Evolutionary conservation across 2,797 vertebrate species (phyloP).

Genomic region (Todus mexicanus): DNA sequence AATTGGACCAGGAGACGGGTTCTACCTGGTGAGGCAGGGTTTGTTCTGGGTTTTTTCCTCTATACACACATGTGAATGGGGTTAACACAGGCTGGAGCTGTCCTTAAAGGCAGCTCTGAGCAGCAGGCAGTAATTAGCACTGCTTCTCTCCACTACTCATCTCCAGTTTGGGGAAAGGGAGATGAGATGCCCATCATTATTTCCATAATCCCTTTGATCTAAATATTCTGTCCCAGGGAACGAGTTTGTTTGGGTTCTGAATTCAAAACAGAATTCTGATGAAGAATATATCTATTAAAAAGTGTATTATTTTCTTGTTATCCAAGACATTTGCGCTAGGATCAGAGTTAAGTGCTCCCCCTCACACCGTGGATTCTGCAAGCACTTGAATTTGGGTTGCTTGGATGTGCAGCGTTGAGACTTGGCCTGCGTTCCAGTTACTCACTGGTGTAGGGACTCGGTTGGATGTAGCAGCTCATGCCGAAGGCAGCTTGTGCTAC

Average conservation of each 20-base stretch:
- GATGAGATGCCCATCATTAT: not conserved
- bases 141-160: not conserved
- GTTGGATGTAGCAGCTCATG: not conserved
- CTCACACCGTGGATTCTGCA: not conserved
- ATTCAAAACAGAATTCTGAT: not conserved
- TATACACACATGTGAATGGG: not conserved
- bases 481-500: not conserved
- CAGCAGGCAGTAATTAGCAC: not conserved
- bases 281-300: too few species aligned
- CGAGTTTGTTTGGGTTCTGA: not conserved
- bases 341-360: not conserved
- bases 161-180: not conserved
- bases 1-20: not conserved
- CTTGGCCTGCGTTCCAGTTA: not conserved
- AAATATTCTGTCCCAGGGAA: not conserved
- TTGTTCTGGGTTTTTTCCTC: not conserved
- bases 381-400: not conserved
- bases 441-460: not conserved
- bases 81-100: not conserved
- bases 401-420: not conserved
- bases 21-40: not conserved
- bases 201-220: not conserved
- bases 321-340: not conserved
- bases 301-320: fast-evolving
- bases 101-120: not conserved